Evolutionary conservation across 2,888 invertebrate species (phyloP).

Genomic region (Spilarctia lutea): DNA sequence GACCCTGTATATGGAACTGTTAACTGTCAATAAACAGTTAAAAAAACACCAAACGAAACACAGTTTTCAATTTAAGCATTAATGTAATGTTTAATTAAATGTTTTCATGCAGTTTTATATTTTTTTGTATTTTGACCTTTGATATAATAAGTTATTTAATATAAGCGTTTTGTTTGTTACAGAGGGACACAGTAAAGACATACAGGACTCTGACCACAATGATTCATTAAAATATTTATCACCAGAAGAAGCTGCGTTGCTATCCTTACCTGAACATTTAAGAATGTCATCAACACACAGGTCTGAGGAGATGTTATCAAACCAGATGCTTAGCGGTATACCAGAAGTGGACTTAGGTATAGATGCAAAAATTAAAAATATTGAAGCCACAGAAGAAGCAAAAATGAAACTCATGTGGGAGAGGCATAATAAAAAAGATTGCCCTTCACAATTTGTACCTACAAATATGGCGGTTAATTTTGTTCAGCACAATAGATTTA

Average conservation of each 20-base stretch:
- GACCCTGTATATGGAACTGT: too few relatives aligned
- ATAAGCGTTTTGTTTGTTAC: slow-evolving; percentile 51
- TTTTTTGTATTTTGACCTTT: not conserved
- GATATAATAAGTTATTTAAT: not conserved
- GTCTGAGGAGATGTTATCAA: slow-evolving; percentile 99
- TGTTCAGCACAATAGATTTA: slow-evolving; percentile 98
- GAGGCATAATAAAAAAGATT: slow-evolving; percentile 95
- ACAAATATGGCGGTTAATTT: slow-evolving; percentile 99
- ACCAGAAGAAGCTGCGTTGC: slow-evolving; percentile 96
- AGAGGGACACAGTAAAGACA: slow-evolving; percentile 75
- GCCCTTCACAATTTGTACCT: slow-evolving; percentile 97
- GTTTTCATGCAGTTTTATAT: too few relatives aligned
- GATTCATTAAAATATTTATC: slow-evolving; percentile 89
- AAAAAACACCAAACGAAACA: too few relatives aligned
- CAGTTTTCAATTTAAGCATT: too few relatives aligned
- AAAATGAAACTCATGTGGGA: slow-evolving; percentile 97
- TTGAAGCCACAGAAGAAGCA: slow-evolving; percentile 99
- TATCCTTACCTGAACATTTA: slow-evolving; percentile 95
- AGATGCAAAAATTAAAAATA: slow-evolving; percentile 99
- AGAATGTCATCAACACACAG: slow-evolving; percentile 93
- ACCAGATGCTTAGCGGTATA: slow-evolving; percentile 99
- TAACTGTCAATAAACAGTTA: too few relatives aligned
- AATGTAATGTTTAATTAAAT: too few relatives aligned
- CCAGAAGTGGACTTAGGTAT: slow-evolving; percentile 99
- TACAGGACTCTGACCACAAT: slow-evolving; percentile 77